Percentiles rank a stretch among this genome's conserved stretches.
These are phyloP conservation scores for Diadromus collaris DNA, from an alignment of 2,888 invertebrate species.

Conservation along the genomic window DNA sequence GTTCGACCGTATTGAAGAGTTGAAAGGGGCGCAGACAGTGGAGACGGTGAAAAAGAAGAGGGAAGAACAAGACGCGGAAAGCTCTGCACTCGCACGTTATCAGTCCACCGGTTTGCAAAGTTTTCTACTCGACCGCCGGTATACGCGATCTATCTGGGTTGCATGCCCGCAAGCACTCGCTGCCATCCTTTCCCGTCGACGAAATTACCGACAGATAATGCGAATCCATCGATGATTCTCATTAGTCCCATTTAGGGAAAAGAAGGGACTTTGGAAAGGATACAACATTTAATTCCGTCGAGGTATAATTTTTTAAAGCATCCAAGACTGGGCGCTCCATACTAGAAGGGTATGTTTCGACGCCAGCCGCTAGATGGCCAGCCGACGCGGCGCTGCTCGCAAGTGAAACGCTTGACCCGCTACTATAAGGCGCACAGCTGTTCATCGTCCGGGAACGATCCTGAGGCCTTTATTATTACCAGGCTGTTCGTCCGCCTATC, in stretches of 20 bases:
- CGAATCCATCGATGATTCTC: slow-evolving; percentile 1
- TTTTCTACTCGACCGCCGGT: slow-evolving; percentile 5
- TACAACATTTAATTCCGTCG: neutral
- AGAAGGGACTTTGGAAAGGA: neutral
- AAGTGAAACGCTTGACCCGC: too few species aligned
- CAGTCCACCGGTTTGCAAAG: slow-evolving; percentile 16
- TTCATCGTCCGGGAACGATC: too few species aligned
- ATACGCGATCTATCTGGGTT: slow-evolving; percentile 24
- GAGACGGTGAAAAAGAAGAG: neutral
- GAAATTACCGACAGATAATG: neutral
- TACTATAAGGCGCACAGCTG: too few species aligned
- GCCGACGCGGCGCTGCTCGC: too few species aligned
- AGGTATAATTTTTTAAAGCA: too few species aligned
- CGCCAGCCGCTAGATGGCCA: too few species aligned
- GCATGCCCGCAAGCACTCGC: neutral
- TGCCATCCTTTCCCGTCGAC: neutral
- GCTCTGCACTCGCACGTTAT: neutral
- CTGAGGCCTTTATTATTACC: too few species aligned
- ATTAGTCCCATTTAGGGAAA: neutral
- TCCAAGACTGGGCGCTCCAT: too few species aligned
- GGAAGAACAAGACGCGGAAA: slow-evolving; percentile 1
- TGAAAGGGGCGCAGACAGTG: neutral
- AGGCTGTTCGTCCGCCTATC: too few species aligned
- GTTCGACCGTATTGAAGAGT: too few species aligned
- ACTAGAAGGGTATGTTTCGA: too few species aligned